phyloP scores from a whole-genome alignment of 30 jellyfish, hydroid and myxozoan genomes.

The Pseudorhiza aurosa region DNA sequence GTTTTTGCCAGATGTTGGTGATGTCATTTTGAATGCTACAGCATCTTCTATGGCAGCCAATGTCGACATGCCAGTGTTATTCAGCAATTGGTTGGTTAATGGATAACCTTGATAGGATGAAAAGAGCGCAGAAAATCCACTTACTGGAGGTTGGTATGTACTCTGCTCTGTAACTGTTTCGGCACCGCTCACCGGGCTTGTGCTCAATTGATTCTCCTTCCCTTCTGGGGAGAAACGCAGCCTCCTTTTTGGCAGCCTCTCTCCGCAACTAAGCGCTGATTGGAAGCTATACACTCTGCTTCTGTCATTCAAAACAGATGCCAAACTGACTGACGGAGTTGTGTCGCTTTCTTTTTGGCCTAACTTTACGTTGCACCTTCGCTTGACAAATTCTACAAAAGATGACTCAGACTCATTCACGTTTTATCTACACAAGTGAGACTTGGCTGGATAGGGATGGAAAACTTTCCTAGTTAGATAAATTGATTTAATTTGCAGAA shows the following conservation, averaged over 20 bases:
- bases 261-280: slow-evolving; percentile 53
- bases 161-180: slow-evolving; percentile 6
- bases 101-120: slow-evolving; percentile 41
- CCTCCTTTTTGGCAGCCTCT: slow-evolving; percentile 61
- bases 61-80: slow-evolving; percentile 14
- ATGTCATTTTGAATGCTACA: slow-evolving; percentile 2
- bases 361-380: slow-evolving; percentile 72
- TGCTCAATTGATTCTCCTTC: slow-evolving; percentile 24
- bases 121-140: slow-evolving; percentile 10
- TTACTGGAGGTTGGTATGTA: slow-evolving; percentile 26
- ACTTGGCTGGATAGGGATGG: not conserved
- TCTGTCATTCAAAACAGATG: slow-evolving; percentile 34
- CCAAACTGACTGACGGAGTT: slow-evolving; percentile 27
- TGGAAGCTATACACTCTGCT: slow-evolving; percentile 21
- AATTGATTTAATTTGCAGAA: too few species aligned
- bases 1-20: not conserved
- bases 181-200: not conserved
- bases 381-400: slow-evolving; percentile 59
- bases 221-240: slow-evolving; percentile 65
- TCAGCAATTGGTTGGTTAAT: slow-evolving; percentile 33
- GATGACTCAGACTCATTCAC: too few species aligned
- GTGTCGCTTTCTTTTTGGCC: slow-evolving; percentile 38
- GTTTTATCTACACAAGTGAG: not conserved
- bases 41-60: slow-evolving; percentile 41
- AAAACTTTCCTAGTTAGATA: not conserved